Conservation (phyloP, 1,140 invertebrate species). For the Bombyx mandarina region DNA sequence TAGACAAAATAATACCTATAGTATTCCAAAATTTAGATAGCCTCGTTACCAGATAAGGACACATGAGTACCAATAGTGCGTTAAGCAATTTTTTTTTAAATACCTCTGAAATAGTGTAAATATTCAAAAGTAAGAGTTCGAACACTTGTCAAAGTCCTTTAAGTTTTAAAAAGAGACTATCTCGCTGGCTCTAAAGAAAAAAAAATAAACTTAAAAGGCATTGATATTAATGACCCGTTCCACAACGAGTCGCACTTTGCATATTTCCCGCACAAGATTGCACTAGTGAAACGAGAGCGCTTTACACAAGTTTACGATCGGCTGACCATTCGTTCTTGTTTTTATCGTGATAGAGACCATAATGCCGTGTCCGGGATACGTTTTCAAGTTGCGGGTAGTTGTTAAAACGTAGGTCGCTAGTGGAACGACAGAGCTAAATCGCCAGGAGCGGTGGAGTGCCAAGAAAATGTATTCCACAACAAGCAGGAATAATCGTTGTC, state of each 20-base stretch:
- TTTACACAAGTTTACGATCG: too few relatives aligned
- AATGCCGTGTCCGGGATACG: constrained; percentile 18
- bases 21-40: too few relatives aligned
- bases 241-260: constrained; percentile 34
- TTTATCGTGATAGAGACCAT: constrained; percentile 7
- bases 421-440: constrained; percentile 57
- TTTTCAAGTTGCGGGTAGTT: constrained; percentile 31
- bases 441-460: constrained; percentile 52
- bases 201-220: constrained; percentile 1
- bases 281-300: constrained; percentile 22
- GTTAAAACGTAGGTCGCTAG: constrained; percentile 24
- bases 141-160: too few relatives aligned
- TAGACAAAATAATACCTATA: too few relatives aligned
- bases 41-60: too few relatives aligned
- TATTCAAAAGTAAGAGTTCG: too few relatives aligned
- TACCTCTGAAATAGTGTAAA: too few relatives aligned
- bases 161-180: too few relatives aligned
- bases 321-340: too few relatives aligned
- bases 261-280: constrained; percentile 41
- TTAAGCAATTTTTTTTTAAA: too few relatives aligned
- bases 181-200: too few relatives aligned
- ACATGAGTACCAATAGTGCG: too few relatives aligned
- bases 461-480: constrained; percentile 63
- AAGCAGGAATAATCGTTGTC: constrained; percentile 61
- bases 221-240: constrained; percentile 2